A percentile compares a stretch with the other conserved stretches of the same genome.
phyloP scores from a whole-genome alignment of 2,797 vertebrate species.

The Calcarius lapponicus region DNA sequence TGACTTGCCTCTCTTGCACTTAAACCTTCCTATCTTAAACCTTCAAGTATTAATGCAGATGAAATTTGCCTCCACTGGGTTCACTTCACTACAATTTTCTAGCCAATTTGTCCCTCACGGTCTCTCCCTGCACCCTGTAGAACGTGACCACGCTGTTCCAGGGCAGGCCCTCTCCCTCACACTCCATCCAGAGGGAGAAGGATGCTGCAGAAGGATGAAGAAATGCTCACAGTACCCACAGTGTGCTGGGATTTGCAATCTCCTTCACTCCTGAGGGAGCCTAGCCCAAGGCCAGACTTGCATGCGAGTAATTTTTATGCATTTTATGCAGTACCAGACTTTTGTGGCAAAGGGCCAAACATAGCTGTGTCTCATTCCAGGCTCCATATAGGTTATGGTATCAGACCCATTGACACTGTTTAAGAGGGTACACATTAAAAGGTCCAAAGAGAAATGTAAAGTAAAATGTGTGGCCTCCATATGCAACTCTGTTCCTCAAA shows the following conservation, averaged over 20 bases:
- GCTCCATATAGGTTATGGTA: not conserved
- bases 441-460: not conserved
- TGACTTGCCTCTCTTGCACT: not conserved
- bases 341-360: not conserved
- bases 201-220: not conserved
- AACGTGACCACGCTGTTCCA: accelerated
- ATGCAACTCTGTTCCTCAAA: not conserved
- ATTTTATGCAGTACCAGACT: not conserved
- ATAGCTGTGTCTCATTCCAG: not conserved
- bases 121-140: not conserved
- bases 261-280: not conserved
- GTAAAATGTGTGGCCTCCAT: not conserved
- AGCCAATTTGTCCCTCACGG: not conserved
- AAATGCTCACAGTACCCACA: not conserved
- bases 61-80: not conserved
- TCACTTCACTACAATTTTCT: not conserved
- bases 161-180: not conserved
- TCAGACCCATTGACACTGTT: not conserved
- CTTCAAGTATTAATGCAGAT: accelerated
- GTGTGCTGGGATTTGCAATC: not conserved
- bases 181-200: not conserved
- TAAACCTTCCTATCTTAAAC: not conserved
- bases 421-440: not conserved
- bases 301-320: not conserved
- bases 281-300: not conserved